Base-by-base conservation (phyloP, 2,797 vertebrate species). In the Menidia menidia region DNA sequence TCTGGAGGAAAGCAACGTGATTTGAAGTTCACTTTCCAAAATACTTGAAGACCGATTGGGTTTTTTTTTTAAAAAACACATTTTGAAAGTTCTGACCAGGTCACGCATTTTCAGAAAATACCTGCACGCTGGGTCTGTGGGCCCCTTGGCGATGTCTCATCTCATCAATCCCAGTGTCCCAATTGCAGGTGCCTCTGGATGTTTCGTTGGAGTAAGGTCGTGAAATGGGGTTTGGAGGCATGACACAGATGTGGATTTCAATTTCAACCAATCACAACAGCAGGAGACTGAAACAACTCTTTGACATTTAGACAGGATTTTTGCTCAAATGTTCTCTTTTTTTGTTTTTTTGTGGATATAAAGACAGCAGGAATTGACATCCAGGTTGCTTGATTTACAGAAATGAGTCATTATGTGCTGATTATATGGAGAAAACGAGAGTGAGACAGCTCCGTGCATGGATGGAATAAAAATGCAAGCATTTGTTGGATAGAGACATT, bases 401-500 rank as follows among this genome's bases (percentile, higher is more conserved):
- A 65, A 63, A 68, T 61, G 41, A 43, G 60, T 60, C 60, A 59
- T 75, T 48, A 56, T 32, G 25, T 42, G 30, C 69, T 2, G 10
- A 51, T 71, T 31, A 51, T 51, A 52, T 52, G 8, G 14, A 44
- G 35, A 54, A 30, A 5, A 52, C 33, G 6, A 45, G 33, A 58
- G 50, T 1, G 19, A 64, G 41, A 69, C 55, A 47, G 43, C 39
- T 30, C 59, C 53, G 33, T 59, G 64, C 32, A 39, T 6, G 47
- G 43, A 50, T 1, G 15, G 71, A 78, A 76, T 54, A 68, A 51
- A 71, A 73, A 80, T 44, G 19, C 18, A 45, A 67, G 39, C 25
- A 55, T 54, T 32, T 44, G 56, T n/a, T 54, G 60, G 44, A 84
- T 58, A 39, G 69, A 84, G 77, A 81, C 65, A 68, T 78, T 73